A percentile compares a stretch with the other conserved stretches of the same genome.
phyloP scores from a whole-genome alignment of 2,888 invertebrate species.

The Sphecodes monilicornis region DNA sequence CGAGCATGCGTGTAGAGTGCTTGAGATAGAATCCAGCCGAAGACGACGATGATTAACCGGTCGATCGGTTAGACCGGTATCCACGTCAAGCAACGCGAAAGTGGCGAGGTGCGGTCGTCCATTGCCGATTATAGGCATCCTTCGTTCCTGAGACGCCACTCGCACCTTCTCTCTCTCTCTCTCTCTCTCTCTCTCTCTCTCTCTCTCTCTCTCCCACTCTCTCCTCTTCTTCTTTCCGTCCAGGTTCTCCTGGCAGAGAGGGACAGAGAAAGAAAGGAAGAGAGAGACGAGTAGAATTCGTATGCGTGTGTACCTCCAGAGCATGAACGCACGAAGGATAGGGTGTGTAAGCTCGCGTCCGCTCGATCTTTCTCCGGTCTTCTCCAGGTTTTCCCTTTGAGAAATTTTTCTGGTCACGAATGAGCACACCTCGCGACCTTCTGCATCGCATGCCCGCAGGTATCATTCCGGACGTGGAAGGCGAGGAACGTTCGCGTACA shows the following conservation, averaged over 20 bases:
- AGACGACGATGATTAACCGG: slow-evolving; percentile 73
- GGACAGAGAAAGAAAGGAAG: neutral
- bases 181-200: slow-evolving; percentile 27
- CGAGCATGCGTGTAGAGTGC: slow-evolving; percentile 29
- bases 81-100: slow-evolving; percentile 75
- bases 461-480: slow-evolving; percentile 32
- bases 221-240: slow-evolving; percentile 29
- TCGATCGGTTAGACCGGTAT: slow-evolving; percentile 74
- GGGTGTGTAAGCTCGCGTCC: neutral
- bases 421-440: slow-evolving; percentile 64
- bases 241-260: slow-evolving; percentile 25
- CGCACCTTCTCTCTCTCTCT: slow-evolving; percentile 50
- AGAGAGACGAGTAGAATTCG: neutral
- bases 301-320: slow-evolving; percentile 4
- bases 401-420: slow-evolving; percentile 65
- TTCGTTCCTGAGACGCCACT: slow-evolving; percentile 68
- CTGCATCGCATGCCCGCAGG: slow-evolving; percentile 54
- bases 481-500: slow-evolving; percentile 23
- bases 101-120: slow-evolving; percentile 80
- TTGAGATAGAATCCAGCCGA: slow-evolving; percentile 58
- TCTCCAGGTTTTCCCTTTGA: slow-evolving; percentile 39
- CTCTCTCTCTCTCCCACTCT: slow-evolving; percentile 28
- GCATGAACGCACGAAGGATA: neutral
- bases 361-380: slow-evolving; percentile 54
- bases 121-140: slow-evolving; percentile 83